phyloP scores from a whole-genome alignment of 2,888 invertebrate species.

The Brenthis ino region DNA sequence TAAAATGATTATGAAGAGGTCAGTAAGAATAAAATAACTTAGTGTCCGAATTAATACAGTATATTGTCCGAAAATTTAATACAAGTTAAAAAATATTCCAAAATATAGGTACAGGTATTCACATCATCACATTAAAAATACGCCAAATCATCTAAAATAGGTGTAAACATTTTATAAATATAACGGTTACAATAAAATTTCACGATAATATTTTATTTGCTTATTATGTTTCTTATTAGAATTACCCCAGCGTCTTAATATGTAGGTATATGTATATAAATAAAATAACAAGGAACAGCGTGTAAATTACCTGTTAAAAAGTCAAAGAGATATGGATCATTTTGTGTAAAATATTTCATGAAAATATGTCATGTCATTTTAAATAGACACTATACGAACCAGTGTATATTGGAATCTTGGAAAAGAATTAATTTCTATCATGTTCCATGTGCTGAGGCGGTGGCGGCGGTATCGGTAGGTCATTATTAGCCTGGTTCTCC shows the following conservation, averaged over 20 bases:
- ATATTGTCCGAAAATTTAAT: constrained; percentile 77
- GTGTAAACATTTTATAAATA: constrained; percentile 76
- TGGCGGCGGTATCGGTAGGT: constrained; percentile 79
- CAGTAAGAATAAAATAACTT: not conserved
- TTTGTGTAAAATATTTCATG: not conserved
- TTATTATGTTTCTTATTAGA: constrained; percentile 58
- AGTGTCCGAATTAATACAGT: constrained; percentile 46
- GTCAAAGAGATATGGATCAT: constrained; percentile 4
- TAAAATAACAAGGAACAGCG: constrained; percentile 3
- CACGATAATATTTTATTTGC: constrained; percentile 61
- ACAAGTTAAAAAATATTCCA: constrained; percentile 73
- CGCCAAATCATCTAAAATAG: constrained; percentile 75
- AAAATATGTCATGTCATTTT: not conserved
- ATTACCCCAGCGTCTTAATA: constrained; percentile 34
- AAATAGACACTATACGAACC: not conserved
- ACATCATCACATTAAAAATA: constrained; percentile 76
- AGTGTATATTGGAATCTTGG: constrained; percentile 15
- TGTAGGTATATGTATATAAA: not conserved
- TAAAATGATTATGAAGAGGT: no score
- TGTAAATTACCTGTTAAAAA: constrained; percentile 47
- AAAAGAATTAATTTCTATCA: constrained; percentile 38
- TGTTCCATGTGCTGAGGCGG: constrained; percentile 84
- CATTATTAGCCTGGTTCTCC: constrained; percentile 66
- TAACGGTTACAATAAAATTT: constrained; percentile 70
- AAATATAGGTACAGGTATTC: constrained; percentile 68